Evolutionary conservation across 2,113 vertebrate genomes (phyloP).

Genomic region (Gymnobelideus leadbeateri): DNA sequence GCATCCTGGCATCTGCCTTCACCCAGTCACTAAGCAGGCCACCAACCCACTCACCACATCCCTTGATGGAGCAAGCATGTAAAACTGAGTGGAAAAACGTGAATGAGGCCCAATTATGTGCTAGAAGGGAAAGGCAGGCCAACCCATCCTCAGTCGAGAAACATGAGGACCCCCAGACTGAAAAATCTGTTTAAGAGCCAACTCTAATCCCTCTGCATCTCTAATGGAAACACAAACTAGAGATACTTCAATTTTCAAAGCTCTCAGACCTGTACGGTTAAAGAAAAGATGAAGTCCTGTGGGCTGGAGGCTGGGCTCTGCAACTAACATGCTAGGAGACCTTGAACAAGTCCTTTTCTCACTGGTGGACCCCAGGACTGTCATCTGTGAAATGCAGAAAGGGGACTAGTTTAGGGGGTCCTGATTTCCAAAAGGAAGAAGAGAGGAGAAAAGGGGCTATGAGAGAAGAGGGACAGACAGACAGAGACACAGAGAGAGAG

Average conservation of each 20-base stretch:
- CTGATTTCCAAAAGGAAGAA: background rate
- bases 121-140: background rate
- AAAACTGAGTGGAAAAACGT: background rate
- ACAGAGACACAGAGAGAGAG: background rate
- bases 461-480: background rate
- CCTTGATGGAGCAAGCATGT: background rate
- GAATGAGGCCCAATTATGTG: background rate
- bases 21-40: background rate
- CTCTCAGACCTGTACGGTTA: background rate
- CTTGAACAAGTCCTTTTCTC: background rate
- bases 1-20: background rate
- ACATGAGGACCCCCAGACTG: background rate
- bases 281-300: background rate
- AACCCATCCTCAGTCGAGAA: conserved; percentile 21
- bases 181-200: conserved; percentile 42
- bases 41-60: background rate
- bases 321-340: background rate
- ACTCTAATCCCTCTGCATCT: conserved; percentile 27
- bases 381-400: background rate
- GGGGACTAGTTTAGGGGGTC: background rate
- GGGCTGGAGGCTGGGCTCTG: background rate
- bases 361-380: background rate
- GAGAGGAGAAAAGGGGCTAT: background rate
- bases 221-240: conserved; percentile 21
- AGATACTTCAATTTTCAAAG: conserved; percentile 32